Evolutionary conservation across 2,113 vertebrate genomes (phyloP).

Genomic region (Machaerirhynchus nigripectus): DNA sequence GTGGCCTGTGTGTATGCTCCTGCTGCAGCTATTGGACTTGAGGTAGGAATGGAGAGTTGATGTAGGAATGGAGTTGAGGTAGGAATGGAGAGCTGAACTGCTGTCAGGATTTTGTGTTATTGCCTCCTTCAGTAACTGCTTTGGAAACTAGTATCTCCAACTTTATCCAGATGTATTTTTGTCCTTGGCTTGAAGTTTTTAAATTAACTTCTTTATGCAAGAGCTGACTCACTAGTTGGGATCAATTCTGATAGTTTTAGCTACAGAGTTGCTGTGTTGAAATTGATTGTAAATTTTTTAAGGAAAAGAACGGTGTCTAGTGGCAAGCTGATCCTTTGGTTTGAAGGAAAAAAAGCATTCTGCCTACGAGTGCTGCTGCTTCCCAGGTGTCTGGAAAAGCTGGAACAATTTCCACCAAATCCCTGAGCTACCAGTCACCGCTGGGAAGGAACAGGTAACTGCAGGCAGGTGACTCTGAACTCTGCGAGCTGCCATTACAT

Average conservation of each 20-base stretch:
- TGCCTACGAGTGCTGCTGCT: not conserved
- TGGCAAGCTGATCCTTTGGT: not conserved
- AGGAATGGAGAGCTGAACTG: not conserved
- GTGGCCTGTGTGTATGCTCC: accelerated
- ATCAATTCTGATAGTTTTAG: not conserved
- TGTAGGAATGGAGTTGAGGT: too few species aligned
- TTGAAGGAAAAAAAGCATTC: not conserved
- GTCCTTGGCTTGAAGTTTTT: not conserved
- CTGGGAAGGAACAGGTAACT: not conserved
- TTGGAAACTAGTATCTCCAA: not conserved
- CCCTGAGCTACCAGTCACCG: not conserved
- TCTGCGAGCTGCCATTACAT: not conserved
- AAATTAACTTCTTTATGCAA: not conserved
- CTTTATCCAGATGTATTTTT: not conserved
- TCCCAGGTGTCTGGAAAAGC: not conserved
- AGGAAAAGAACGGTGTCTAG: too few species aligned
- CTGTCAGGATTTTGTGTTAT: not conserved
- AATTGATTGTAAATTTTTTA: not conserved
- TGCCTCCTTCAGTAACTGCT: not conserved
- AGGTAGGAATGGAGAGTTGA: not conserved
- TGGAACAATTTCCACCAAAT: not conserved
- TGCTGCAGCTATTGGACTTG: not conserved
- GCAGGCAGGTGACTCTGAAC: not conserved
- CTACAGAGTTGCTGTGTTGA: not conserved
- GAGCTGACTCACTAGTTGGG: not conserved